Evolutionary conservation across 2,113 vertebrate species (phyloP), one percentile per base, ranked within the genome.

Genomic region (Phylloscopus trochiloides): DNA sequence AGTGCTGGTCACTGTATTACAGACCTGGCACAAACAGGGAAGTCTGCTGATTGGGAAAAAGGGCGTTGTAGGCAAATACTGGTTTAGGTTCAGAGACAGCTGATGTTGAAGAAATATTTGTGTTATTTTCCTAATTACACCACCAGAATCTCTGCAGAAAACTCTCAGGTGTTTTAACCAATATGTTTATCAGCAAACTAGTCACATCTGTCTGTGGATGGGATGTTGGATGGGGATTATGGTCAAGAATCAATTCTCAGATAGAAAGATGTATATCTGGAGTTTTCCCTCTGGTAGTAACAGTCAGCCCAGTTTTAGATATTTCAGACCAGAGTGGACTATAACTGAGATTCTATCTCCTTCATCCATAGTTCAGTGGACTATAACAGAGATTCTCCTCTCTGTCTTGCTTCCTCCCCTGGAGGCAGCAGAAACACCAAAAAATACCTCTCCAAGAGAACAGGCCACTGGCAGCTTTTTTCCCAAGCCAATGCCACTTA

Each of bases 41-140:
- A 79, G 29, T 83, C 76, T 82, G 40, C 17, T 75, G n/a, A 71
- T 63, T 51, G 4, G 36, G 29, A 22, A 77, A 88, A 90, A 47
- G 10, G 5, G 9, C 12, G 19, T 22, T 74, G 9, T 32, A 51
- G 57, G 68, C 24, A 73, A 34, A 32, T 40, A 45, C 8, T 84
- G 16, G 3, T 71, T 76, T 61, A 28, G 16, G 11, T 90, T 84
- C 36, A 81, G 59, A 65, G 14, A 28, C 3, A 73, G 50, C 6
- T 47, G 43, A 54, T 19, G 32, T 47, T 63, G 22, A 77, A 84
- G 36, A 94, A 80, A 84, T 78, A 34, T 21, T 62, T 51, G 16
- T 57, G 78, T 77, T 70, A 58, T 79, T 94, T 95, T 91, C 73
- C 34, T 92, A 81, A 95, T 45, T 86, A 62, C 42, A 85, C 92